Evolutionary conservation across 2,888 invertebrate species (phyloP), one percentile per base, ranked within the genome.

Genomic region (Anorthoa munda): DNA sequence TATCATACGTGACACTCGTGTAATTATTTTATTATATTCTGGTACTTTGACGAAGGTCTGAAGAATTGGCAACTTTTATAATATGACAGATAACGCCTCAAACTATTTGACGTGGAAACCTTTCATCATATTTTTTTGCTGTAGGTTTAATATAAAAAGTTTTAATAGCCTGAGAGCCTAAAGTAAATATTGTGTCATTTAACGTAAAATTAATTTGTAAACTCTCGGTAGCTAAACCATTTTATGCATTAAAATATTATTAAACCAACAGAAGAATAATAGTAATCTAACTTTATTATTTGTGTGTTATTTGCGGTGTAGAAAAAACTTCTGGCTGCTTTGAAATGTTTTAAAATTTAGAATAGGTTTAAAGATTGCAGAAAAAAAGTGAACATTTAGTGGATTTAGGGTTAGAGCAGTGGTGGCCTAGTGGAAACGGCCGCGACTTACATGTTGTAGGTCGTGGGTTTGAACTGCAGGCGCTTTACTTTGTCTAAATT

Each of bases 21-120:
- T 77, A 26, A 50, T 80, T 63, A 75, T 11, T 56, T 56, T 65
- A 75, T 46, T 15, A 65, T 9, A 65, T 60, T 65, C 17, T 21
- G 23, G 1, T 21, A 55, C 23, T 51, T 79, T 66, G 82, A 66
- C 51, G 61, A 66, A 51, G 61, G 76, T 76, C 51, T 56, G 2
- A 48, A 56, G 23, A 26, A 56, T 61, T 51, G 46, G 4, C 23
- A 66, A 66, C 60, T 75, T 63, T 39, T 60, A 15, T 61, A 51
- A 55, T 56, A 55, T 65, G n/a, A 60, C 53, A 79, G 21, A 46
- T 51, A 55, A 56, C n/a, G 15, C 18, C 7, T 61, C 50, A 46
- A 46, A 39, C 31, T 51, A 55, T 56, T 53, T 21, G 17, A 31
- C 39, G n/a, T 39, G 5, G 63, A 65, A 65, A 68, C 5, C 55